Conservation (phyloP, 2,113 vertebrate genomes). For the Mesitornis unicolor region DNA sequence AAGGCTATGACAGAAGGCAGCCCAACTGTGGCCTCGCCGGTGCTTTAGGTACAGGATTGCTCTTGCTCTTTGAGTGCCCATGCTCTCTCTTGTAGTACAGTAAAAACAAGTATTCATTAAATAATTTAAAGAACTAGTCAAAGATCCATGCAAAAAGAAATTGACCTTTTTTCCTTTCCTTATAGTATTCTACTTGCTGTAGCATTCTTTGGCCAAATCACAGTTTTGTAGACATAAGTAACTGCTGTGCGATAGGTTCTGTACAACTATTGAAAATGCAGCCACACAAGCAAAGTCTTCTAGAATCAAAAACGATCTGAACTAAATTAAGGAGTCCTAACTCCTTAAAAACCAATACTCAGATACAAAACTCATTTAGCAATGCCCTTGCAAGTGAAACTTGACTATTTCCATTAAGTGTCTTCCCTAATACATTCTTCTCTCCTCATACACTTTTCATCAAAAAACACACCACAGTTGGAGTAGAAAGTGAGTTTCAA, state of each 20-base stretch:
- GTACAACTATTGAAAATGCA: neutral
- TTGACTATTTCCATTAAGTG: neutral
- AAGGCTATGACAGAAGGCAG: neutral
- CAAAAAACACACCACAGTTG: neutral
- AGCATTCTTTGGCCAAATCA: neutral
- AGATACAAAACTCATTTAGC: neutral
- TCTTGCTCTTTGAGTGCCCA: neutral
- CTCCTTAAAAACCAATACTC: too few relatives aligned
- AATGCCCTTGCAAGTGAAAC: neutral
- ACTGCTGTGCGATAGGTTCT: neutral
- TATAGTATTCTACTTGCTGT: neutral
- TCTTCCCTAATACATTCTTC: neutral
- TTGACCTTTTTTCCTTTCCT: neutral
- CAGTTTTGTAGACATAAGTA: neutral
- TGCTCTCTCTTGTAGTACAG: accelerated
- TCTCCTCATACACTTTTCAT: neutral
- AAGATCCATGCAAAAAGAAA: neutral
- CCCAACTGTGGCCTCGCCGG: neutral
- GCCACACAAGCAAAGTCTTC: neutral
- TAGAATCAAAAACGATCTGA: neutral
- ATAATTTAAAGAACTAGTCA: neutral
- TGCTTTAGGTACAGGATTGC: neutral
- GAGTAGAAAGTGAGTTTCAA: neutral
- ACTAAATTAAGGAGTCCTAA: neutral
- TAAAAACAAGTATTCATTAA: neutral